A percentile compares a stretch with the other conserved stretches of the same genome.
Evolutionary conservation across 2,888 invertebrate genomes (phyloP).

Genomic region (Alitta virens): DNA sequence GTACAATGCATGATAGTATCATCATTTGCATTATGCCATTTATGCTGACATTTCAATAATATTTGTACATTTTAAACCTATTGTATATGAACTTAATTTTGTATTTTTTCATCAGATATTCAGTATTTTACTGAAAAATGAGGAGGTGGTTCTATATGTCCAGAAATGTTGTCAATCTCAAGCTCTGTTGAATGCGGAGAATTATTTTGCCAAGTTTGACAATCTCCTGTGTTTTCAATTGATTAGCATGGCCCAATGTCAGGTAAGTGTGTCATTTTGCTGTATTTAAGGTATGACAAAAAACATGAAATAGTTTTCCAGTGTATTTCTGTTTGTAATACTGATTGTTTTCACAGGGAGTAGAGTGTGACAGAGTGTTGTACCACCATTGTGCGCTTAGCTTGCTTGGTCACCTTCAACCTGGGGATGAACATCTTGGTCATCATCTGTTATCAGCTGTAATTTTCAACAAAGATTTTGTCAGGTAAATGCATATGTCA

Average conservation of each 20-base stretch:
- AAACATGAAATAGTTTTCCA: not conserved
- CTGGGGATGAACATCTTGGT: slow-evolving; percentile 51
- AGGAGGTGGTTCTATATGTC: slow-evolving; percentile 41
- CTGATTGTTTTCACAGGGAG: not conserved
- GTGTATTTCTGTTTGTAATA: too few relatives aligned
- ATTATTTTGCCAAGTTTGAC: slow-evolving; percentile 52
- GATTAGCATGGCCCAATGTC: slow-evolving; percentile 35
- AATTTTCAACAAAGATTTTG: slow-evolving; percentile 42
- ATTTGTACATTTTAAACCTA: too few relatives aligned
- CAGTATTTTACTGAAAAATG: slow-evolving; percentile 27
- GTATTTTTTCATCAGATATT: slow-evolving; percentile 30
- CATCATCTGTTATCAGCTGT: slow-evolving; percentile 49
- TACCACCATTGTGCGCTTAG: slow-evolving; percentile 44
- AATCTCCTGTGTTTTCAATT: slow-evolving; percentile 43
- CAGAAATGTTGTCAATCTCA: slow-evolving; percentile 32
- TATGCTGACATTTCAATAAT: too few relatives aligned
- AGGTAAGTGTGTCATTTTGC: slow-evolving; percentile 27
- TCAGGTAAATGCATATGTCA: too few relatives aligned
- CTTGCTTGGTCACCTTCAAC: slow-evolving; percentile 43
- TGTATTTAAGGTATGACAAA: not conserved
- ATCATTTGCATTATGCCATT: too few relatives aligned
- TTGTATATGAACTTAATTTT: too few relatives aligned
- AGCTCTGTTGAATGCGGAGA: slow-evolving; percentile 28
- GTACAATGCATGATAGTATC: too few relatives aligned
- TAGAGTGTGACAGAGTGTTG: slow-evolving; percentile 7